phyloP scores from a whole-genome alignment of 2,888 invertebrate genomes.

The Stenodema calcarata region DNA sequence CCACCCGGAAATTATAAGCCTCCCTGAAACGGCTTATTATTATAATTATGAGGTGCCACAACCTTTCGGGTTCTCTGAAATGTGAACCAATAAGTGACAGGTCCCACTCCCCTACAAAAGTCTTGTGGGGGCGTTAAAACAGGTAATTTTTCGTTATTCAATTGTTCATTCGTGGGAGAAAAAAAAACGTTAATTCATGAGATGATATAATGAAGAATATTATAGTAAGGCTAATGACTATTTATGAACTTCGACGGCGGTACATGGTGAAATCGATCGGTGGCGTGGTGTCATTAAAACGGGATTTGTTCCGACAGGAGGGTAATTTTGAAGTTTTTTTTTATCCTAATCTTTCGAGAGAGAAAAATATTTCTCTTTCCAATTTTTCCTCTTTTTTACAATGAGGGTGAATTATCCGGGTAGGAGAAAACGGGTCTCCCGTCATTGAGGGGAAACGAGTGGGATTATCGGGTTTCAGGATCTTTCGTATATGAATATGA shows the following conservation, averaged over 20 bases:
- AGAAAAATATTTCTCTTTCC: not conserved
- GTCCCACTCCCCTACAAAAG: not conserved
- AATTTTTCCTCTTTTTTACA: not conserved
- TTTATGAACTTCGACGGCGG: not conserved
- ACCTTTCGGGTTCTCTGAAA: not conserved
- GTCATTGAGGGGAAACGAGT: not conserved
- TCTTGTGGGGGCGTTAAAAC: not conserved
- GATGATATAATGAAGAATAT: not conserved
- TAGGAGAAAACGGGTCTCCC: not conserved
- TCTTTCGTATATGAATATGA: conserved; percentile 40
- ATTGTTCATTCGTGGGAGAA: too few relatives aligned
- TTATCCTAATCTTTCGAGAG: not conserved
- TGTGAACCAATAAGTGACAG: not conserved
- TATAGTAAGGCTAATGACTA: not conserved
- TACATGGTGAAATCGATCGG: not conserved
- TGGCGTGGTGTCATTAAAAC: not conserved
- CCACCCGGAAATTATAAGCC: too few relatives aligned
- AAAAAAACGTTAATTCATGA: not conserved
- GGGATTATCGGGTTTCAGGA: conserved; percentile 20
- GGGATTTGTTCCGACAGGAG: not conserved
- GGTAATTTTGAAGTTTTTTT: conserved; percentile 23
- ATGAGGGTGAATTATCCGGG: conserved; percentile 32
- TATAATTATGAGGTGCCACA: too few relatives aligned
- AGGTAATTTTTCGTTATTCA: not conserved
- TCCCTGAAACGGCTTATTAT: too few relatives aligned